Conservation (phyloP, 2,797 vertebrate species). For the Petrocephalus sullivani region DNA sequence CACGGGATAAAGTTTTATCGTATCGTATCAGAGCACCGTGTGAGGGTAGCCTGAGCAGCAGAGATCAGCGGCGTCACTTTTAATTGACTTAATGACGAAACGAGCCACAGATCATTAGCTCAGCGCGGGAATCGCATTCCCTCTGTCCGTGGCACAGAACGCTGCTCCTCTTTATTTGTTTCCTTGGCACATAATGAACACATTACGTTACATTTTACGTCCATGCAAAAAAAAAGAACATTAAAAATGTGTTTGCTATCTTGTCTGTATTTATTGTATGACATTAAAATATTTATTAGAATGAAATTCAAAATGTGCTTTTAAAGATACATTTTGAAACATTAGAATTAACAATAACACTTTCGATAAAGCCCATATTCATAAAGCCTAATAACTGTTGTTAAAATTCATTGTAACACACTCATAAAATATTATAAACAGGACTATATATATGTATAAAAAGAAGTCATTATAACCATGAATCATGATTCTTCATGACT, state of each 20-base stretch:
- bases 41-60: slow-evolving; percentile 43
- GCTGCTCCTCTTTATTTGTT: slow-evolving; percentile 23
- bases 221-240: not conserved
- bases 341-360: not conserved
- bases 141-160: slow-evolving; percentile 27
- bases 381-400: too few species aligned
- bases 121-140: slow-evolving; percentile 34
- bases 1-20: not conserved
- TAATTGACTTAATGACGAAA: slow-evolving; percentile 52
- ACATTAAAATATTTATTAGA: slow-evolving; percentile 11
- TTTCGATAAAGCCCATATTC: too few species aligned
- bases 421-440: too few species aligned
- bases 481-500: too few species aligned
- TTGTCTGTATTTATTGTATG: slow-evolving; percentile 5
- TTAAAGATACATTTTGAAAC: not conserved
- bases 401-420: too few species aligned
- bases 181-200: slow-evolving; percentile 29
- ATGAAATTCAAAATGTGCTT: not conserved
- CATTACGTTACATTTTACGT: slow-evolving; percentile 27
- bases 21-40: not conserved
- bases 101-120: slow-evolving; percentile 54
- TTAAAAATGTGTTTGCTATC: slow-evolving; percentile 15
- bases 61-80: slow-evolving; percentile 44
- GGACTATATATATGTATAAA: too few species aligned
- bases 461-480: too few species aligned